Base-by-base conservation (phyloP, 2,888 invertebrate genomes). In the Anthrax anthrax region DNA sequence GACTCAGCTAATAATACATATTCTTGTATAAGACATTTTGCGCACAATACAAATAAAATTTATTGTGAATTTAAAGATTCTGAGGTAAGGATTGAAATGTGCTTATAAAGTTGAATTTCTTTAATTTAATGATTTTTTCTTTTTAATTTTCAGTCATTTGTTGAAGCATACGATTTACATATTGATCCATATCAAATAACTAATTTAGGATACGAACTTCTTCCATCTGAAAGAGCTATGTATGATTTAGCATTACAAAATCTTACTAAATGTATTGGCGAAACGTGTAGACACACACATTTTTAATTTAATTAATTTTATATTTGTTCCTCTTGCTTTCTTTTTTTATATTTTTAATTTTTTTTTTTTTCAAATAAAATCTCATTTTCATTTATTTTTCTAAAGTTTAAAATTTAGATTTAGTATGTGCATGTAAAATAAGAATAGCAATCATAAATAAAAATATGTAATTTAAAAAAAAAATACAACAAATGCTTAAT, bases 1-100 rank as follows among this genome's bases (percentile, higher is more conserved):
- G 91, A 92, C 64, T 69, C 80, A 0, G 72, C 65, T 56, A 92
- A 92, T 63, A 92, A 92, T 61, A 88, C 90, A 0, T 92, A 79
- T 58, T 70, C 72, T 0, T 92, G 91, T 58, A 59, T 89, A n/a
- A 67, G 88, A 29, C 75, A 79, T 55, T 63, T 88, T 42, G 72
- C 76, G 0, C 57, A 69, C 43, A 52, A 55, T 10, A 54, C 56
- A 6, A 55, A 66, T 54, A 60, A 65, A 39, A 59, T 74, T 36
- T 72, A 67, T 55, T 73, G 73, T 51, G 62, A 68, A 51, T 73
- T 74, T 51, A 50, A 51, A 2, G 72, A 72, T 52, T 43, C 54
- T 39, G 68, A 71, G 61, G 72, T 70, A 54, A 63, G 62, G 10
- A 12, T 32, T 12, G 29, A 32, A 32, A 12, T 1, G 13, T 34